Evolutionary conservation across 1,140 invertebrate species (phyloP).

Genomic region (Aphelinus certus): DNA sequence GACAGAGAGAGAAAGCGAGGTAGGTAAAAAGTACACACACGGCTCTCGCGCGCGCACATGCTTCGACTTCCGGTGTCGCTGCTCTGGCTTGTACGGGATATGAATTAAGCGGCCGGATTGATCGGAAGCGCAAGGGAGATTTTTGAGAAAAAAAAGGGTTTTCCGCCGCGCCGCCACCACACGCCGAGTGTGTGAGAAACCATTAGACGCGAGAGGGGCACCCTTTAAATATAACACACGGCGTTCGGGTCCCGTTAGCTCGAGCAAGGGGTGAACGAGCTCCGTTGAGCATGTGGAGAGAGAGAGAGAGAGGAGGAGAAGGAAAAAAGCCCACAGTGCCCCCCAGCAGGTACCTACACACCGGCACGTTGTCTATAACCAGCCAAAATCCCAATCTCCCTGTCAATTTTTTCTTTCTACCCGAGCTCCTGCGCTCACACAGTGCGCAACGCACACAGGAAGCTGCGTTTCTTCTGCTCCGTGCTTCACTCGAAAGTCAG

Average conservation of each 20-base stretch:
- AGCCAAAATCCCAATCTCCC: too few species aligned
- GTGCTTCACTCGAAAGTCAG: too few species aligned
- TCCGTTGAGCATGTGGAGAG: constrained; percentile 43
- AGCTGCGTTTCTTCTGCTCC: too few species aligned
- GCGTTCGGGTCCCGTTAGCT: neutral
- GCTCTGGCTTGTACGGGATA: neutral
- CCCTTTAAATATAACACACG: constrained; percentile 54
- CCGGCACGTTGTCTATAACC: too few species aligned
- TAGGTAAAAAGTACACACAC: constrained; percentile 29
- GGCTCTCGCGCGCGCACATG: neutral
- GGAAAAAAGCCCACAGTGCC: constrained; percentile 25
- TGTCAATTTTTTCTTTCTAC: too few species aligned
- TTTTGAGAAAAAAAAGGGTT: constrained; percentile 51
- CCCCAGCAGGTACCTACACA: too few species aligned
- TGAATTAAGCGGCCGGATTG: constrained; percentile 23
- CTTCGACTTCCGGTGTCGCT: constrained; percentile 18
- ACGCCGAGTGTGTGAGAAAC: constrained; percentile 53
- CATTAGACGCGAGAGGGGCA: constrained; percentile 51
- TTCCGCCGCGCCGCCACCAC: constrained; percentile 41
- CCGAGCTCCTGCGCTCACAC: too few species aligned
- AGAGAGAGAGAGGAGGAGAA: constrained; percentile 42
- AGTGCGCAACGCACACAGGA: too few species aligned
- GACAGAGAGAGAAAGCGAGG: neutral
- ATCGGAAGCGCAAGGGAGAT: constrained; percentile 23
- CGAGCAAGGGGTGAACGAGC: constrained; percentile 37